Conservation (phyloP, 2,797 vertebrate species). For the Acipenser oxyrinchus region DNA sequence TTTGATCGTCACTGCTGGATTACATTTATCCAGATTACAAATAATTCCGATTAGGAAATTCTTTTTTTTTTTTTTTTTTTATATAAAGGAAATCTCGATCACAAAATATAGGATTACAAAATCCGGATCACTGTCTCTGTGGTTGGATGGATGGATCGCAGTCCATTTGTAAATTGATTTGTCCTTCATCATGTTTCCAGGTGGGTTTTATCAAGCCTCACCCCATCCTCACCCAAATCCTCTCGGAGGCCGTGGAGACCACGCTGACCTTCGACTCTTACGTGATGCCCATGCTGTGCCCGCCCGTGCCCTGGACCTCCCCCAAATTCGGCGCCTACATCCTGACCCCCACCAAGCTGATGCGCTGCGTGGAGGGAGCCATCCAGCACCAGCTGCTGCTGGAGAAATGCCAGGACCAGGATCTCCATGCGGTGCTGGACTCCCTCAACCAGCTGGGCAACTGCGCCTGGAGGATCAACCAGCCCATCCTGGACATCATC, state of each 20-base stretch:
- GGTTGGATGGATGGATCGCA: too few relatives aligned
- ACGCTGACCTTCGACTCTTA: constrained; percentile 75
- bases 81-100: too few relatives aligned
- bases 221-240: constrained; percentile 70
- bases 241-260: constrained; percentile 65
- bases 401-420: constrained; percentile 49
- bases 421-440: constrained; percentile 73
- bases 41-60: too few relatives aligned
- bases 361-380: constrained; percentile 71
- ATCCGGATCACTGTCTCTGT: too few relatives aligned
- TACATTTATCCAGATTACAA: too few relatives aligned
- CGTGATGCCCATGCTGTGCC: constrained; percentile 85
- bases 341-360: constrained; percentile 73
- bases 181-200: constrained; percentile 38
- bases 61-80: too few relatives aligned
- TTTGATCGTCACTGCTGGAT: too few relatives aligned
- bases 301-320: constrained; percentile 82
- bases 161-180: too few relatives aligned
- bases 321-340: constrained; percentile 69
- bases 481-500: constrained; percentile 74
- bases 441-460: constrained; percentile 83
- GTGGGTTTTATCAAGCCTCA: constrained; percentile 88
- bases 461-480: constrained; percentile 85
- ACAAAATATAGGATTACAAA: too few relatives aligned
- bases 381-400: constrained; percentile 71